Evolutionary conservation across 2,113 vertebrate genomes (phyloP).

Genomic region (Lamprotornis superbus): DNA sequence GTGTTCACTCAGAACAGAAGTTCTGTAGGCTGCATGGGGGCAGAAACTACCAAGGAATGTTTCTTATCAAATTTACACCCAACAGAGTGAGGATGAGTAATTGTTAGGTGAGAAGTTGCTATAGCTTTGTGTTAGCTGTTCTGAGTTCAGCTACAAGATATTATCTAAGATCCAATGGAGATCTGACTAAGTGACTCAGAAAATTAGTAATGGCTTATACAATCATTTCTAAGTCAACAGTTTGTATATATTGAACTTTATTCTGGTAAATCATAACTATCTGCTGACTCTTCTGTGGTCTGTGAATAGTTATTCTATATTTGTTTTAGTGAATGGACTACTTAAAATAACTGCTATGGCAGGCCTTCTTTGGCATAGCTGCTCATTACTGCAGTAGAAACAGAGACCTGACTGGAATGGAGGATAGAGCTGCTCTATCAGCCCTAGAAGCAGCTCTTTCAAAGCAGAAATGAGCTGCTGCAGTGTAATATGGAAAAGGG

Average conservation of each 20-base stretch:
- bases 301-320: background rate
- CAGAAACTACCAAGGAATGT: constrained; percentile 51
- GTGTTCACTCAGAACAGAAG: constrained; percentile 54
- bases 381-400: background rate
- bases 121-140: constrained; percentile 41
- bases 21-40: constrained; percentile 66
- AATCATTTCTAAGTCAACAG: constrained; percentile 20
- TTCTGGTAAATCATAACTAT: background rate
- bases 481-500: background rate
- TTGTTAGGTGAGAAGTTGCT: constrained; percentile 58
- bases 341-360: background rate
- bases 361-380: background rate
- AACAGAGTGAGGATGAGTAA: constrained; percentile 54
- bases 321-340: background rate
- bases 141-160: constrained; percentile 30
- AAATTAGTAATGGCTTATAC: constrained; percentile 44
- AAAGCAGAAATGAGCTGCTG: background rate
- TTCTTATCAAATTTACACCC: constrained; percentile 47
- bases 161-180: constrained; percentile 23
- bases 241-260: background rate
- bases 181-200: constrained; percentile 39
- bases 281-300: background rate
- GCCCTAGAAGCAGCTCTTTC: background rate
- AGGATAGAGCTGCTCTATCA: background rate
- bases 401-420: background rate